Base-by-base conservation (phyloP, 2,113 vertebrate species). In the Hepsetus odoe region DNA sequence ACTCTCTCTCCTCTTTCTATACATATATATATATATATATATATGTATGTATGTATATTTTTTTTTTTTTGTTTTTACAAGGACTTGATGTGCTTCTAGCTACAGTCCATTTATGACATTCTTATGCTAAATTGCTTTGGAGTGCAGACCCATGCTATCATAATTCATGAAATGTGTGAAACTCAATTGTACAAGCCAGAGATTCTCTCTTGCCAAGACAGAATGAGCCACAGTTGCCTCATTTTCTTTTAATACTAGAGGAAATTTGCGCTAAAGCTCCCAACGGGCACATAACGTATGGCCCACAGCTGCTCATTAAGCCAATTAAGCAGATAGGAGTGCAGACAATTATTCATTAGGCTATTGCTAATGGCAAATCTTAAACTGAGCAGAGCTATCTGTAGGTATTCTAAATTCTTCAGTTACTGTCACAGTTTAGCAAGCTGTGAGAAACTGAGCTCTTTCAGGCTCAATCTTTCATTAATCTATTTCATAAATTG, bases 241-340 rank as follows among this genome's bases (percentile, higher is more conserved):
- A 65, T 65, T 65, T 65, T 38, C 61, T 38, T 9, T 33, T 65
- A 65, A 65, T 38, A 65, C 32, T 65, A 65, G 13, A 65, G 61
- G 61, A 22, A 38, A 38, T 35, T 9, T 38, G 38, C 18, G 32
- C 33, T 20, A 65, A 32, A 38, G 33, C 61, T 65, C 61, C 35
- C n/a, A 32, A n/a, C 32, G 33, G 61, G 61, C 61, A 38, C 38
- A 38, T 65, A 65, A 38, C 33, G 32, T 33, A 65, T 65, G 22
- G 61, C 35, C 61, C 32, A 38, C 61, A 65, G 61, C 61, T 65
- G n/a, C 61, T 65, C 61, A 38, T 65, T 65, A 62, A 65, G 61
- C 61, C 61, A 65, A 65, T 65, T 65, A 65, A 65, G 33, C 18
- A 33, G 35, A 65, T 65, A 65, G 61, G 32, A 64, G 59, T n/a